These are phyloP conservation scores for Pissodes strobi DNA, from an alignment of 1,140 invertebrate species.

Conservation along the genomic window DNA sequence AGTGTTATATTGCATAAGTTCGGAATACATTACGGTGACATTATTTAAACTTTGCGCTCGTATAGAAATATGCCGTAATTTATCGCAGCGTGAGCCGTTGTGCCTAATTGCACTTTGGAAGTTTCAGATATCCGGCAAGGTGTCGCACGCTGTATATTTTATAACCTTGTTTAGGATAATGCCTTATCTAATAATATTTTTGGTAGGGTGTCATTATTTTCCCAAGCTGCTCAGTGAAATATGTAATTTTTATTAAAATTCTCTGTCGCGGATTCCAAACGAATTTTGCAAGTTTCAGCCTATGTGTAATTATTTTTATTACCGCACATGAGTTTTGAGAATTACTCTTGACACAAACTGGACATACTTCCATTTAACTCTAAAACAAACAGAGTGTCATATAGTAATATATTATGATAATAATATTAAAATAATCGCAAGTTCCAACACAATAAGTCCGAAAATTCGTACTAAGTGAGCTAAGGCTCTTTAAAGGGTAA, in stretches of 20 bases:
- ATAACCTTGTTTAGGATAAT: slow-evolving; percentile 24
- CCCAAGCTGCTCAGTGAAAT: background rate
- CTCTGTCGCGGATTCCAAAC: too few relatives aligned
- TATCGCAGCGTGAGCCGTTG: slow-evolving; percentile 49
- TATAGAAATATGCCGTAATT: slow-evolving; percentile 54
- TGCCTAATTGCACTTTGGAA: slow-evolving; percentile 53
- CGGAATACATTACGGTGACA: slow-evolving; percentile 53
- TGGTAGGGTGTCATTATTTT: background rate
- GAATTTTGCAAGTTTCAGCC: too few relatives aligned
- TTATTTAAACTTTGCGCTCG: slow-evolving; percentile 51
- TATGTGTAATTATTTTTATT: too few relatives aligned
- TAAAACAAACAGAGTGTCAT: too few relatives aligned
- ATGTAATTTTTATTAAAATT: background rate
- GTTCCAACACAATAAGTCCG: too few relatives aligned
- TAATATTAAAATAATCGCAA: too few relatives aligned
- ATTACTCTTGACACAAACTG: too few relatives aligned
- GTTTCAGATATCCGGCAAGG: slow-evolving; percentile 37
- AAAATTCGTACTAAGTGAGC: too few relatives aligned
- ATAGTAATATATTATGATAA: too few relatives aligned
- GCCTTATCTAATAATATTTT: slow-evolving; percentile 15
- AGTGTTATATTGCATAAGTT: slow-evolving; percentile 53
- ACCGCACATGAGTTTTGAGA: too few relatives aligned
- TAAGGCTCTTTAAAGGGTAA: too few relatives aligned
- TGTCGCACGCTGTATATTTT: slow-evolving; percentile 33
- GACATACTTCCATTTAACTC: too few relatives aligned